Conservation (phyloP, 23 tunicate genomes). For the Ciona savignyi region DNA sequence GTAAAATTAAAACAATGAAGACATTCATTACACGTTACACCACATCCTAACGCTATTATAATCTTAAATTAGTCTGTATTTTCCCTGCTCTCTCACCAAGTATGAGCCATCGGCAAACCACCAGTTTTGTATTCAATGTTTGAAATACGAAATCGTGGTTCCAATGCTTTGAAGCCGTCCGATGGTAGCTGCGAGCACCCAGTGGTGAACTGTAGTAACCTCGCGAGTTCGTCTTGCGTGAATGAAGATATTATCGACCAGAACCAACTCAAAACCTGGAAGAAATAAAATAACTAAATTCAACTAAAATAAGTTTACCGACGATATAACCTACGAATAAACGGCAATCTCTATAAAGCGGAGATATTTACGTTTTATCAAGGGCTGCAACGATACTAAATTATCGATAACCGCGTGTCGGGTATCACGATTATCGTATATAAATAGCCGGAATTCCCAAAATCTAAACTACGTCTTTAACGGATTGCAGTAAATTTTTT, state of each 20-base stretch:
- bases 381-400: no score
- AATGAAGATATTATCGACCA: conserved; percentile 84
- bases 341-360: no score
- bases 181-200: conserved; percentile 96
- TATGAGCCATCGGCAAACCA: conserved; percentile 76
- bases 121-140: conserved; percentile 14
- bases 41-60: background rate
- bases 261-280: conserved; percentile 63
- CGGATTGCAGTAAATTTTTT: no score
- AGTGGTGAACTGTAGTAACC: conserved; percentile 83
- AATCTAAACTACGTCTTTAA: no score
- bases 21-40: conserved; percentile 4
- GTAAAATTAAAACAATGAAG: no score
- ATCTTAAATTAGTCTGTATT: background rate
- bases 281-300: background rate
- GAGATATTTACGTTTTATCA: no score
- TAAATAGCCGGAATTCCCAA: no score
- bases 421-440: no score
- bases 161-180: conserved; percentile 76
- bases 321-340: no score
- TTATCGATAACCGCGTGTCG: no score
- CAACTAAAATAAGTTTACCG: no score
- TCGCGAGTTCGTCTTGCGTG: conserved; percentile 79
- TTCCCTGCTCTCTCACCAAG: conserved; percentile 42
- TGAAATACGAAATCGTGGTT: conserved; percentile 63